Conservation (phyloP, 1,140 invertebrate species). For the Holotrichia oblita region DNA sequence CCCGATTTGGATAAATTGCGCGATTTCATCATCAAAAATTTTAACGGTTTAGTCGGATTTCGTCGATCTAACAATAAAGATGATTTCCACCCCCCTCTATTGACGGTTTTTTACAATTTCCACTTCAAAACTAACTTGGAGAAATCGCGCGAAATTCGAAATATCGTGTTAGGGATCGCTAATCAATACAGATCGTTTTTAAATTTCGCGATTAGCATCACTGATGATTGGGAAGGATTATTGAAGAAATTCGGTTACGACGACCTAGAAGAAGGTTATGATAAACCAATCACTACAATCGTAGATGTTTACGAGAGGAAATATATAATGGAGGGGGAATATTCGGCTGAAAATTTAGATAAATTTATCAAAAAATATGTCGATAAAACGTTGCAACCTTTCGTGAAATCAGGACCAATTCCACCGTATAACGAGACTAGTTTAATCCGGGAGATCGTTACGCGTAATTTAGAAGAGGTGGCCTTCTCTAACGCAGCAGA, state of each 20-base stretch:
- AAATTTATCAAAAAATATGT: slow-evolving; percentile 86
- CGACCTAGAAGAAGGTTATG: background rate
- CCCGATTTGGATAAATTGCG: background rate
- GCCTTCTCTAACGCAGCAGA: background rate
- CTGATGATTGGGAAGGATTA: slow-evolving; percentile 87
- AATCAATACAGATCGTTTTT: slow-evolving; percentile 77
- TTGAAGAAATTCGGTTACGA: background rate
- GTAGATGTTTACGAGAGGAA: slow-evolving; percentile 84
- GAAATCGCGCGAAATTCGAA: slow-evolving; percentile 97
- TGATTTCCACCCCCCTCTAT: slow-evolving; percentile 67
- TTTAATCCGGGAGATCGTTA: background rate
- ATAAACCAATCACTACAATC: slow-evolving; percentile 78
- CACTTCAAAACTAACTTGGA: slow-evolving; percentile 96
- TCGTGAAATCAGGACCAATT: slow-evolving; percentile 92
- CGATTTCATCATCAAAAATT: slow-evolving; percentile 25
- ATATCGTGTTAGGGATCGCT: slow-evolving; percentile 90
- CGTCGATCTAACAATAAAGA: background rate
- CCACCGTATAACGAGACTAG: slow-evolving; percentile 66
- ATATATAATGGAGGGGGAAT: slow-evolving; percentile 87
- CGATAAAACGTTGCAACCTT: slow-evolving; percentile 84
- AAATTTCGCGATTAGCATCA: slow-evolving; percentile 88
- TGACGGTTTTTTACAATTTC: slow-evolving; percentile 91
- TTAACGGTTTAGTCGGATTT: slow-evolving; percentile 33
- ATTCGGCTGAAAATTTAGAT: slow-evolving; percentile 86
- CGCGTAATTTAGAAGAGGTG: background rate